A percentile compares a stretch with the other conserved stretches of the same genome.
Evolutionary conservation across 2,797 vertebrate species (phyloP).

Genomic region (Tenualosa thibaudeaui): DNA sequence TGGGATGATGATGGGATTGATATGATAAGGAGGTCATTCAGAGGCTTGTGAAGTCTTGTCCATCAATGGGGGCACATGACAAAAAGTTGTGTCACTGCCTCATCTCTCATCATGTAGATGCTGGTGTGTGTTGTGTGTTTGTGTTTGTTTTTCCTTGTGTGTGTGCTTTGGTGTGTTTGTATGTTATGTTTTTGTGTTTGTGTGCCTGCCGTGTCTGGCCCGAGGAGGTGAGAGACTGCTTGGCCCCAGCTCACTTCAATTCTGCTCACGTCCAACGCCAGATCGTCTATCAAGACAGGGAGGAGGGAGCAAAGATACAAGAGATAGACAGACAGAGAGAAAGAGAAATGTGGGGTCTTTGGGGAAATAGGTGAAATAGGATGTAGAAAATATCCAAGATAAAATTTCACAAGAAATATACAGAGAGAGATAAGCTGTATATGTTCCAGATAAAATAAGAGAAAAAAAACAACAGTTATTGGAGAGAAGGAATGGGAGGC

Average conservation of each 20-base stretch:
- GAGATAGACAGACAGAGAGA: not conserved
- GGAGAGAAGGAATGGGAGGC: not conserved
- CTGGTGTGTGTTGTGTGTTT: not conserved
- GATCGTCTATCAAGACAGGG: constrained; percentile 2
- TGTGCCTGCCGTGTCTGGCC: not conserved
- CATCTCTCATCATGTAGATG: not conserved
- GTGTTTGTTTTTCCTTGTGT: not conserved
- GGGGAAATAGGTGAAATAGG: not conserved
- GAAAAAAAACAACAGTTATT: not conserved
- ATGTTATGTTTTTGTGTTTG: not conserved
- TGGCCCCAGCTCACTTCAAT: not conserved
- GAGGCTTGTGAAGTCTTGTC: not conserved
- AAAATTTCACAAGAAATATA: not conserved
- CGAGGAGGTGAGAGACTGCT: constrained; percentile 6
- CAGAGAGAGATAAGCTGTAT: not conserved
- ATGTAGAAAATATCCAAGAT: not conserved
- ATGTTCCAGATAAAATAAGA: not conserved
- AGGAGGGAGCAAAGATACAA: not conserved
- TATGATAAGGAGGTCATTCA: not conserved
- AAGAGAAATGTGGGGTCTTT: constrained; percentile 23
- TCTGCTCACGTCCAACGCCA: not conserved
- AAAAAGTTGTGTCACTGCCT: not conserved
- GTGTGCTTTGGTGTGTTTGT: not conserved
- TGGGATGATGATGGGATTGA: constrained; percentile 11
- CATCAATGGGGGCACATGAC: not conserved